Evolutionary conservation across 1,140 invertebrate species (phyloP).

Genomic region (Steinernema khuongi): DNA sequence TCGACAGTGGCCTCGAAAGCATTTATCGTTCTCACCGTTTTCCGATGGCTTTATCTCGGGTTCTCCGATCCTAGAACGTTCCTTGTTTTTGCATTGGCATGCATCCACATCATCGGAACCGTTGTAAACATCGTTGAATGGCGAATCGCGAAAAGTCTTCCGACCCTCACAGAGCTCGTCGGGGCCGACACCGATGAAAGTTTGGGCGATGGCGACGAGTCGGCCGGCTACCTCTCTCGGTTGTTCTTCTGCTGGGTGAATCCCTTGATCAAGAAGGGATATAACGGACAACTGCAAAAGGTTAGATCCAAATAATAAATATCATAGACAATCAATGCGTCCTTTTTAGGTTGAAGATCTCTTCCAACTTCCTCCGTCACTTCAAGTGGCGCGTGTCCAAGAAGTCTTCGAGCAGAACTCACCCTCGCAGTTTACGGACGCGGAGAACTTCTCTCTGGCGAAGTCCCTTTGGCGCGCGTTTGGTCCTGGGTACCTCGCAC

Average conservation of each 20-base stretch:
- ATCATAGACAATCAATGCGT: not conserved
- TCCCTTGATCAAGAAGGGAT: constrained; percentile 49
- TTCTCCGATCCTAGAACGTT: constrained; percentile 30
- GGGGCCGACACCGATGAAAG: constrained; percentile 17
- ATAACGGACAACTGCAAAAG: constrained; percentile 38
- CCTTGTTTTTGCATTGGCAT: constrained; percentile 17
- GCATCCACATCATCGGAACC: constrained; percentile 30
- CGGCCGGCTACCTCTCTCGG: constrained; percentile 39
- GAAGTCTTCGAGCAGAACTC: constrained; percentile 44
- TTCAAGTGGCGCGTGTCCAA: constrained; percentile 42
- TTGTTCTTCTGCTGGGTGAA: constrained; percentile 58
- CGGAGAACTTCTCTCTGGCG: constrained; percentile 65
- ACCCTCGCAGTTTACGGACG: constrained; percentile 41
- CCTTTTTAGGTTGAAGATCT: constrained; percentile 48
- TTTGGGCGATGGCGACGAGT: constrained; percentile 32
- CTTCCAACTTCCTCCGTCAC: constrained; percentile 46
- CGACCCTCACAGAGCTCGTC: not conserved
- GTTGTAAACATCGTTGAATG: constrained; percentile 31
- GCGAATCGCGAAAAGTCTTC: constrained; percentile 21
- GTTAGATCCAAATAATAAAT: constrained; percentile 20
- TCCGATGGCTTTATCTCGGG: constrained; percentile 34
- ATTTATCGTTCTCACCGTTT: constrained; percentile 31
- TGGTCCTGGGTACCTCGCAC: constrained; percentile 77
- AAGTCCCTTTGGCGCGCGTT: constrained; percentile 74
- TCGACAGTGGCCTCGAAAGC: constrained; percentile 31